phyloP scores from a whole-genome alignment of 2,888 invertebrate genomes.

The Scaptomyza polygonia region DNA sequence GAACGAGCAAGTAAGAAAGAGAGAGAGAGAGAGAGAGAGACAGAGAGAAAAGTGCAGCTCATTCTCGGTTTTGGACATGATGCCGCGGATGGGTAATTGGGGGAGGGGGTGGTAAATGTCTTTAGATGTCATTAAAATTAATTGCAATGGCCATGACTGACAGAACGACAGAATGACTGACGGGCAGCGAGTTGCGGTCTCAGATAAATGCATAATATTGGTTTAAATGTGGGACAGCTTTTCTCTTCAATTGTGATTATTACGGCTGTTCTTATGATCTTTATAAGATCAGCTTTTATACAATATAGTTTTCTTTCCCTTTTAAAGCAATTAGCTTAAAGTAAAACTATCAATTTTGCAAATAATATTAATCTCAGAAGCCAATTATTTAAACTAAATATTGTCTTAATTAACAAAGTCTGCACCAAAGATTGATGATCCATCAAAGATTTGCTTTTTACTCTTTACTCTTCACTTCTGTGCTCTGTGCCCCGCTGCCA shows the following conservation, averaged over 20 bases:
- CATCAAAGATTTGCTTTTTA: constrained; percentile 4
- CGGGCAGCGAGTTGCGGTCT: constrained; percentile 14
- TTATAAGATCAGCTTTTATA: no score
- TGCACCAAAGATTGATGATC: constrained; percentile 29
- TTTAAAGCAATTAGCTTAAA: no score
- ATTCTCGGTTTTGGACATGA: constrained; percentile 1
- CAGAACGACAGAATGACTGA: constrained; percentile 1
- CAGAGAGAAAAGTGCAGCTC: not conserved
- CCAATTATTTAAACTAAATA: constrained; percentile 26
- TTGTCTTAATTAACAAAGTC: constrained; percentile 30
- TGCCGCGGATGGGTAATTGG: constrained; percentile 3
- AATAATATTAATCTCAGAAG: not conserved
- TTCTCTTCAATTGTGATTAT: not conserved
- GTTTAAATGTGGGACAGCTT: not conserved
- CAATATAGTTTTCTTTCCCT: not conserved
- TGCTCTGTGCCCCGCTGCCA: not conserved
- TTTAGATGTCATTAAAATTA: constrained; percentile 71
- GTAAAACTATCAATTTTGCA: no score
- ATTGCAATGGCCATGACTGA: constrained; percentile 39
- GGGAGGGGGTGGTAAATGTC: constrained; percentile 37
- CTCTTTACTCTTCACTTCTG: not conserved
- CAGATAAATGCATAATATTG: constrained; percentile 30
- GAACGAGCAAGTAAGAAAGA: not conserved
- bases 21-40: not conserved
- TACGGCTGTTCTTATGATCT: no score